These are phyloP conservation scores for Saccostrea echinata DNA, from an alignment of 1,140 invertebrate genomes.

Conservation along the genomic window DNA sequence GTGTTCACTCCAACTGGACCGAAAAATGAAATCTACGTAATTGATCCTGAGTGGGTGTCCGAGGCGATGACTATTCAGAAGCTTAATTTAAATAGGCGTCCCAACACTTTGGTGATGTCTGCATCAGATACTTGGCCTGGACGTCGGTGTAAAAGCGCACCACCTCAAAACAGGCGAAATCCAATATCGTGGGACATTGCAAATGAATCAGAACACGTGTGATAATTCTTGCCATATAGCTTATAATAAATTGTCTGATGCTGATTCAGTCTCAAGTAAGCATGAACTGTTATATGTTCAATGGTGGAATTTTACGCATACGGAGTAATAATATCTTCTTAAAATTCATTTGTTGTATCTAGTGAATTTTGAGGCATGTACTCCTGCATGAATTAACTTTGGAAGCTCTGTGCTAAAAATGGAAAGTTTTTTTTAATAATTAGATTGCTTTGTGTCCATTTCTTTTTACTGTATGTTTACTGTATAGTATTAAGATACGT, in stretches of 20 bases:
- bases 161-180: conserved; percentile 66
- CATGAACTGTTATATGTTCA: background rate
- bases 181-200: conserved; percentile 66
- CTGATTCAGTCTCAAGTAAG: background rate
- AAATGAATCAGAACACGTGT: background rate
- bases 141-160: conserved; percentile 69
- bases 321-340: background rate
- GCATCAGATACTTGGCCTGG: conserved; percentile 61
- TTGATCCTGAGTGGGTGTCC: conserved; percentile 75
- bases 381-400: background rate
- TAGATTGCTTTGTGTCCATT: background rate
- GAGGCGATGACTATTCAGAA: conserved; percentile 71
- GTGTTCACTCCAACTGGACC: conserved; percentile 61
- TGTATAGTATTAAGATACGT: background rate
- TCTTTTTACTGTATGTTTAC: background rate
- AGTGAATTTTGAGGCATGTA: background rate
- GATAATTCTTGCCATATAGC: background rate
- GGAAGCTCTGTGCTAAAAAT: background rate
- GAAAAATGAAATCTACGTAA: conserved; percentile 68
- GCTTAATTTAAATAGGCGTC: conserved; percentile 59
- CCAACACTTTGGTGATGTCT: conserved; percentile 59
- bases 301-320: background rate
- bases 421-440: background rate
- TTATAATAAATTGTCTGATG: background rate
- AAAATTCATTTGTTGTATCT: background rate